Percentiles rank a stretch among this genome's conserved stretches.
phyloP scores from a whole-genome alignment of 2,888 invertebrate species.

The Galeruca laticollis region DNA sequence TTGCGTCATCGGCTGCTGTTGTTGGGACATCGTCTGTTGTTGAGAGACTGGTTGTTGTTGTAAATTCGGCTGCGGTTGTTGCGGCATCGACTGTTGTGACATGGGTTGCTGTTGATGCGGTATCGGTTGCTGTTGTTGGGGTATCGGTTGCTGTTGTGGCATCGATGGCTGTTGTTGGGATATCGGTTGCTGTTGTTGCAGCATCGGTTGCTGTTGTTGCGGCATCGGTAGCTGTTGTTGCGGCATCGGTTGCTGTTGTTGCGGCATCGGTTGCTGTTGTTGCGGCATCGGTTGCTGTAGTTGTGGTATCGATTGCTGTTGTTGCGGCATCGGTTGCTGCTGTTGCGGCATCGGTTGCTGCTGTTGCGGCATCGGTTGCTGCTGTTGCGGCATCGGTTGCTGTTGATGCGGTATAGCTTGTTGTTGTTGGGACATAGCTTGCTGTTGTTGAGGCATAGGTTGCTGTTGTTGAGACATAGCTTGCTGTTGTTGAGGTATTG shows the following conservation, averaged over 20 bases:
- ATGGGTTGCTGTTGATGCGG: not conserved
- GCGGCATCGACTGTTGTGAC: slow-evolving; percentile 15
- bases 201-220: slow-evolving; percentile 2
- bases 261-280: slow-evolving; percentile 39
- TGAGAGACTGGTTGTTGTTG: not conserved
- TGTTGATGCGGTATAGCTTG: slow-evolving; percentile 14
- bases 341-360: not conserved
- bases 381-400: not conserved
- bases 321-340: slow-evolving; percentile 10
- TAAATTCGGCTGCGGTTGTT: not conserved
- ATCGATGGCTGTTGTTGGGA: slow-evolving; percentile 16
- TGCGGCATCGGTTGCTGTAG: slow-evolving; percentile 36
- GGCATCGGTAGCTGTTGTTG: slow-evolving; percentile 25
- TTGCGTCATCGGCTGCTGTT: not conserved
- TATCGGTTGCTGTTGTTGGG: slow-evolving; percentile 16
- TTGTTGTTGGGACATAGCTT: slow-evolving; percentile 29
- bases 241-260: slow-evolving; percentile 22
- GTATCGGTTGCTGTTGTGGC: slow-evolving; percentile 13
- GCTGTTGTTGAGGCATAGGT: slow-evolving; percentile 33
- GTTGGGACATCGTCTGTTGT: slow-evolving; percentile 2
- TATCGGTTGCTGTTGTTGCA: slow-evolving; percentile 8
- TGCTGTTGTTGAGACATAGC: slow-evolving; percentile 38
- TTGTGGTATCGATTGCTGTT: not conserved
- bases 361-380: not conserved
- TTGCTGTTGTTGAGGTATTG: slow-evolving; percentile 24